Evolutionary conservation across 2,888 invertebrate genomes (phyloP), one percentile per base, ranked within the genome.

Genomic region (Bellardia pandia): DNA sequence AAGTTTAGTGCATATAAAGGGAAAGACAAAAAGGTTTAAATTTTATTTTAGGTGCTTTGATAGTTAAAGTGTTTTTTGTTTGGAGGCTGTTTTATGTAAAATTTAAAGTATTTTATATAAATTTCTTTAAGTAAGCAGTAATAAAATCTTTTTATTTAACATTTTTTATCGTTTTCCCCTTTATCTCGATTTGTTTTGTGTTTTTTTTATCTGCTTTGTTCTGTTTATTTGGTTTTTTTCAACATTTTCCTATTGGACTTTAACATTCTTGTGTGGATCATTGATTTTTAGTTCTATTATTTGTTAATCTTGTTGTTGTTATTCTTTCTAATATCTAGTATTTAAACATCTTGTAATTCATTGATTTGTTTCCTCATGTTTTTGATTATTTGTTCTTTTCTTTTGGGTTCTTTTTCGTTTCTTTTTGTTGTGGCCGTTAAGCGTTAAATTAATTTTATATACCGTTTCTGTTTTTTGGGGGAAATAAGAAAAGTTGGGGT

Each of bases 381-480:
- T 3, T 2, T 13, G 13, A 33, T 58, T 74, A 13, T 45, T 11
- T 45, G 13, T 62, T 79, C 14, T 77, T 64, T 45, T 75, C 11
- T 79, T 62, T 84, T 13, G 23, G 3, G 23, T 45, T 37, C 23
- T 23, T 78, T 33, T 74, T 7, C 8, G 53, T 64, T 75, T 62
- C 8, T 62, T 2, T 30, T 68, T 58, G 74, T 76, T 72, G 68
- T 66, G n/a, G 14, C 37, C 81, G 53, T 64, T 87, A 56, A 81
- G 82, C 74, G 85, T 80, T 82, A 75, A 75, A 85, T 85, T 81
- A 81, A 80, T 86, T 71, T 85, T 77, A 62, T 23, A 1, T 23
- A 1, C 23, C 23, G 74, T 74, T 69, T 62, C 56, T 56, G 66
- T 45, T 7, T 40, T 16, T 69, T 69, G 13, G 30, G 42, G 71